Evolutionary conservation across 2,113 vertebrate species (phyloP).

Genomic region (Brachyistius frenatus): DNA sequence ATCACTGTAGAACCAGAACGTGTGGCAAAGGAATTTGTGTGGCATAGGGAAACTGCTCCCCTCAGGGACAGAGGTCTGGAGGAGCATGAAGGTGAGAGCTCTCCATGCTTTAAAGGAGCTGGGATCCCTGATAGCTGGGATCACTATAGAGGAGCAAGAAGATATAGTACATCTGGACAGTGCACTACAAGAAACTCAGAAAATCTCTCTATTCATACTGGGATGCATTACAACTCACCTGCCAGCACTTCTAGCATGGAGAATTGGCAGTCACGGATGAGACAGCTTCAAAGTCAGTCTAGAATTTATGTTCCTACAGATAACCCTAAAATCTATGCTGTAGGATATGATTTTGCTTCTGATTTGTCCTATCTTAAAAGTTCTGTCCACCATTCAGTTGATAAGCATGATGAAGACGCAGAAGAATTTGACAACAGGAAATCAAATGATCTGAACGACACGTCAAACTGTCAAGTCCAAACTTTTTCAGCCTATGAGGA

Average conservation of each 20-base stretch:
- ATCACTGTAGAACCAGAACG: conserved; percentile 20
- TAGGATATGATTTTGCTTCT: conserved; percentile 50
- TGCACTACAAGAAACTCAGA: conserved; percentile 66
- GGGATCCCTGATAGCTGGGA: conserved; percentile 54
- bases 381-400: conserved; percentile 70
- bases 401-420: conserved; percentile 43
- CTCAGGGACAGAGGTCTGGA: conserved; percentile 48
- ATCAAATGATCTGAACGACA: conserved; percentile 45
- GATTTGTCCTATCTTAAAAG: conserved; percentile 67
- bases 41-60: conserved; percentile 65
- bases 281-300: conserved; percentile 49
- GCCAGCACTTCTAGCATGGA: conserved; percentile 71
- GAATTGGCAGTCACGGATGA: conserved; percentile 64
- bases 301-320: conserved; percentile 27
- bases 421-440: conserved; percentile 50
- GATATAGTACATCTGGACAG: conserved; percentile 36
- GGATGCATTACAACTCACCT: conserved; percentile 76
- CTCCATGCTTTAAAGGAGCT: conserved; percentile 54
- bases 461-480: conserved; percentile 41
- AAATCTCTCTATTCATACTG: conserved; percentile 51
- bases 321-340: conserved; percentile 21
- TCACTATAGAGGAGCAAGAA: conserved; percentile 46
- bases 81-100: conserved; percentile 24
- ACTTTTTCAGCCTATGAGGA: conserved; percentile 39
- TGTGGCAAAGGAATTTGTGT: conserved; percentile 30